A percentile compares a stretch with the other conserved stretches of the same genome.
Evolutionary conservation across 2,888 invertebrate genomes (phyloP).

Genomic region (Spatulosminthurus flaviceps): DNA sequence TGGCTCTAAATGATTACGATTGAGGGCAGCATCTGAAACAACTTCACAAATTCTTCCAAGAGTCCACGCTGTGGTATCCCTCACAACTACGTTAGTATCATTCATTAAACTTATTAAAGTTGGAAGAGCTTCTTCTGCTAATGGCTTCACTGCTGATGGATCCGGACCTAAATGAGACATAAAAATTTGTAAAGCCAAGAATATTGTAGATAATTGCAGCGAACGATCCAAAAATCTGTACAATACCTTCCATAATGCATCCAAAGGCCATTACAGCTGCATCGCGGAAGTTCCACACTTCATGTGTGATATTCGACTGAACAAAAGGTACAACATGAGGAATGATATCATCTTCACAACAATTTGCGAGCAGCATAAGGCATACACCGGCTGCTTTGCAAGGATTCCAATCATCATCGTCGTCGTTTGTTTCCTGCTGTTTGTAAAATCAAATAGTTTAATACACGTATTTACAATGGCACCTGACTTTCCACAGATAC

Average conservation of each 20-base stretch:
- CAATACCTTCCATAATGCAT: constrained; percentile 64
- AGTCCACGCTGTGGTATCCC: constrained; percentile 98
- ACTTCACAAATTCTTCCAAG: constrained; percentile 98
- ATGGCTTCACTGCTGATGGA: constrained; percentile 82
- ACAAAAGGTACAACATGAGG: constrained; percentile 95
- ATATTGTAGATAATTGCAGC: too few relatives aligned
- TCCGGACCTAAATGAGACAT: constrained; percentile 71
- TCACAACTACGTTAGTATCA: constrained; percentile 90
- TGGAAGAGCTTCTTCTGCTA: constrained; percentile 97
- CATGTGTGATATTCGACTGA: constrained; percentile 89
- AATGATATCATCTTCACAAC: constrained; percentile 98
- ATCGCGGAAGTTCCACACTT: constrained; percentile 92
- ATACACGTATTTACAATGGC: too few relatives aligned
- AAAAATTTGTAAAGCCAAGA: too few relatives aligned
- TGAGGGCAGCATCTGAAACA: constrained; percentile 93
- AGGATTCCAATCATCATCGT: constrained; percentile 99
- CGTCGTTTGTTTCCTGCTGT: constrained; percentile 85
- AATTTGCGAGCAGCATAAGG: constrained; percentile 94
- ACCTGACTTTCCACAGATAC: too few relatives aligned
- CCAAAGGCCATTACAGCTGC: constrained; percentile 99
- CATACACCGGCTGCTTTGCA: constrained; percentile 99
- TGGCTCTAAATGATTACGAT: constrained; percentile 82
- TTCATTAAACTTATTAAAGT: constrained; percentile 94
- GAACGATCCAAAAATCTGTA: too few relatives aligned
- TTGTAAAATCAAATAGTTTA: not conserved